Conservation (phyloP, 1,140 invertebrate genomes). For the Antheraea mylitta region DNA sequence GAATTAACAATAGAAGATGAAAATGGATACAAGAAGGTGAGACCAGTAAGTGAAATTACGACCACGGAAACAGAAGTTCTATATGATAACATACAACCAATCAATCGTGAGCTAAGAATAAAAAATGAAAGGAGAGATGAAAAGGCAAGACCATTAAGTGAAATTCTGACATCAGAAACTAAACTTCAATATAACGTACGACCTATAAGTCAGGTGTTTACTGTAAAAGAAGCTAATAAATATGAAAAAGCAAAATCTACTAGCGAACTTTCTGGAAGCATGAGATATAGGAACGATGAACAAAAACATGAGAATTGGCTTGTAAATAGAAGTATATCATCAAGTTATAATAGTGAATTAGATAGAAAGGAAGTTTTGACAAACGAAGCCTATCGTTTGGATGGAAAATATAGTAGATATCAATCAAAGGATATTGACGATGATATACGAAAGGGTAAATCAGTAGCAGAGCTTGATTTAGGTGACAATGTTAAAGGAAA, state of each 20-base stretch:
- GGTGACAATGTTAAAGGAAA: constrained; percentile 35
- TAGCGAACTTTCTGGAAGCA: no score
- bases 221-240: background rate
- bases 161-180: no score
- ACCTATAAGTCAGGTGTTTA: background rate
- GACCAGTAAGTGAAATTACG: no score
- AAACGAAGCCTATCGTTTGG: background rate
- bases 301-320: background rate
- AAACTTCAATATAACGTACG: no score
- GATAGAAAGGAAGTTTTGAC: background rate
- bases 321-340: background rate
- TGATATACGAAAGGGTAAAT: constrained; percentile 25
- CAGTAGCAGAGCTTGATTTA: constrained; percentile 27
- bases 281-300: background rate
- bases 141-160: no score
- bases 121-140: no score
- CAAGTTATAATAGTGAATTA: background rate
- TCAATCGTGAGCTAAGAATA: no score
- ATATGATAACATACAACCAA: no score
- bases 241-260: no score
- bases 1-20: background rate
- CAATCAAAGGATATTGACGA: background rate
- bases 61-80: no score
- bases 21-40: background rate
- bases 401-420: background rate